Percentiles rank a stretch among this genome's conserved stretches.
Conservation (phyloP, 2,888 invertebrate species). For the Torymus tubicola region DNA sequence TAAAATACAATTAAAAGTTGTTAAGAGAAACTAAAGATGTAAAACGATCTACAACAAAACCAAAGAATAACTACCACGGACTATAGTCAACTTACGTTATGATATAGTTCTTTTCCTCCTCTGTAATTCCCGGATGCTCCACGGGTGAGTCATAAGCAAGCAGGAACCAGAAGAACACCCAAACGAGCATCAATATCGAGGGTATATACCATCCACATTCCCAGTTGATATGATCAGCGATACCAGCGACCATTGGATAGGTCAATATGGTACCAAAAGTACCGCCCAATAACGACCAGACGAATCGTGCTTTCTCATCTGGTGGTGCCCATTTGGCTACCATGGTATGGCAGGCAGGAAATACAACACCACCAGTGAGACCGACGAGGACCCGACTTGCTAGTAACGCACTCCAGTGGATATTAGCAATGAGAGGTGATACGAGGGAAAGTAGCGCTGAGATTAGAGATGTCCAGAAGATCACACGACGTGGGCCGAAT, state of each 20-base stretch:
- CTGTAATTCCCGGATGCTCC: slow-evolving; percentile 81
- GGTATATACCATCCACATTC: slow-evolving; percentile 83
- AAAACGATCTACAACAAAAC: slow-evolving; percentile 58
- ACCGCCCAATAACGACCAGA: slow-evolving; percentile 85
- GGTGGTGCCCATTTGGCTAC: slow-evolving; percentile 87
- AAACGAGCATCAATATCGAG: slow-evolving; percentile 78
- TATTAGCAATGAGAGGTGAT: slow-evolving; percentile 67
- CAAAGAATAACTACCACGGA: slow-evolving; percentile 67
- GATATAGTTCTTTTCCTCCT: slow-evolving; percentile 82
- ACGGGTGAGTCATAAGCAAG: slow-evolving; percentile 82
- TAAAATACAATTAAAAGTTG: no score
- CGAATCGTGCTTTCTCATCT: slow-evolving; percentile 85
- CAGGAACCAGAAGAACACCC: slow-evolving; percentile 81
- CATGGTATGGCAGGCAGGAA: slow-evolving; percentile 82
- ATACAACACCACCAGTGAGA: slow-evolving; percentile 78
- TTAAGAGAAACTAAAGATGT: no score
- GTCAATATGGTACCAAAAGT: slow-evolving; percentile 85
- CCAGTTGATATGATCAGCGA: slow-evolving; percentile 83
- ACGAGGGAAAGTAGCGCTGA: slow-evolving; percentile 64
- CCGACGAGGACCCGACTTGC: slow-evolving; percentile 67
- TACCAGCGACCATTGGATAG: slow-evolving; percentile 82
- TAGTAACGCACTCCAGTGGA: slow-evolving; percentile 65
- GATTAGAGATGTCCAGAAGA: slow-evolving; percentile 69
- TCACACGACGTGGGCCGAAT: slow-evolving; percentile 65
- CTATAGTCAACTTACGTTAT: slow-evolving; percentile 65